Evolutionary conservation across 1,140 invertebrate species (phyloP).

Genomic region (Hesperophylax magnus): DNA sequence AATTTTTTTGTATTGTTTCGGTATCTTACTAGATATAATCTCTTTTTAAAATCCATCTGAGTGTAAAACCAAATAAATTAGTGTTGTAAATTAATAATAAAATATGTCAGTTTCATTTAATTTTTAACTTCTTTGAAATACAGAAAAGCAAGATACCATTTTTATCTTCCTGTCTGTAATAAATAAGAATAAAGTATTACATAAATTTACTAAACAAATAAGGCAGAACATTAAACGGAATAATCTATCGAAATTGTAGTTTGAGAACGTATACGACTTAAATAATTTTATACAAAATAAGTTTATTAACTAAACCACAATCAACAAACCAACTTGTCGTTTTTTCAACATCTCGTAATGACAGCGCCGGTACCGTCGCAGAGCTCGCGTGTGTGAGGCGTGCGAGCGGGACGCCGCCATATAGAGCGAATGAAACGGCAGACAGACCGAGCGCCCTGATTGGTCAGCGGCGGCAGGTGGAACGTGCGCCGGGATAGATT

Average conservation of each 20-base stretch:
- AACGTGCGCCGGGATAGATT: conserved; percentile 43
- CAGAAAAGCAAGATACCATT: no score
- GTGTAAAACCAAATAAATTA: no score
- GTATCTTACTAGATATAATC: no score
- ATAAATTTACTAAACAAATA: no score
- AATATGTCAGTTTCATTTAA: no score
- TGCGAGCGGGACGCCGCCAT: conserved; percentile 22
- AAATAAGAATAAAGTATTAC: no score
- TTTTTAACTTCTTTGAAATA: no score
- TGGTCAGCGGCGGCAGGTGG: conserved; percentile 54
- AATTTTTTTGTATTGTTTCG: no score
- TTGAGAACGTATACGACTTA: neutral
- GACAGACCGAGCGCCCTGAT: conserved; percentile 3
- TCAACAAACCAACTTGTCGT: neutral
- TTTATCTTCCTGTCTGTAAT: no score
- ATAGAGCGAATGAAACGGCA: conserved; percentile 8
- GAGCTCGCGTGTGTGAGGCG: neutral
- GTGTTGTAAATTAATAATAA: no score
- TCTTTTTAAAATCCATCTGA: no score
- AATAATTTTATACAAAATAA: neutral
- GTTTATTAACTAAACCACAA: neutral
- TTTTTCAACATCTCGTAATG: conserved; percentile 12
- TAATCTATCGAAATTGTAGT: neutral
- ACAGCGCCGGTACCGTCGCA: neutral
- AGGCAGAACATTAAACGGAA: no score